These are phyloP conservation scores for Aleiodes leptofemur DNA, from an alignment of 2,888 invertebrate species.

Conservation along the genomic window DNA sequence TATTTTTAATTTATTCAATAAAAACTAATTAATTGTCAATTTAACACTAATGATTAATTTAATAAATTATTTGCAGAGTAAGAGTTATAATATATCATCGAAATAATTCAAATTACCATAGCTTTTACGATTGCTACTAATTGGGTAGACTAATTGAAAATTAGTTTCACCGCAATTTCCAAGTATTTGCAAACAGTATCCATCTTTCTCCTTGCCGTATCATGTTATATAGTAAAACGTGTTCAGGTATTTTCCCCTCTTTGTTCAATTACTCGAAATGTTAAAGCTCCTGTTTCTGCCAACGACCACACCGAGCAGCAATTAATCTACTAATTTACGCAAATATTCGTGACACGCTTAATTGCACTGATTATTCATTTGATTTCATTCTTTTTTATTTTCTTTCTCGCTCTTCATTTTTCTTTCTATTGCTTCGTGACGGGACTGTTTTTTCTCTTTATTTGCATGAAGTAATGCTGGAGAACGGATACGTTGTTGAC, in stretches of 20 bases:
- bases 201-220: conserved; percentile 11
- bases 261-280: conserved; percentile 19
- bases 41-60: conserved; percentile 1
- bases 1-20: no score
- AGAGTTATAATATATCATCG: neutral
- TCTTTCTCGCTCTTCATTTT: neutral
- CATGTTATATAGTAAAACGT: conserved; percentile 21
- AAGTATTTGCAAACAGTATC: conserved; percentile 16
- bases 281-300: conserved; percentile 31
- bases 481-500: conserved; percentile 10
- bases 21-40: no score
- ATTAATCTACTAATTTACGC: conserved; percentile 55
- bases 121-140: conserved; percentile 36
- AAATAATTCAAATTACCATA: conserved; percentile 20
- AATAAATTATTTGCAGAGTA: no score
- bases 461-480: conserved; percentile 7
- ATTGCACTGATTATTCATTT: conserved; percentile 55
- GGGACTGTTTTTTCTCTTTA: conserved; percentile 6
- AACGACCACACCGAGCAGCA: conserved; percentile 41
- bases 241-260: conserved; percentile 20
- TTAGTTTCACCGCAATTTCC: conserved; percentile 29
- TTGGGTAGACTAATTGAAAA: conserved; percentile 46
- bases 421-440: neutral
- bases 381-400: conserved; percentile 13
- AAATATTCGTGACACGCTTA: conserved; percentile 53